Evolutionary conservation across 2,113 vertebrate species (phyloP).

Genomic region (Ivindomyrus marchei): DNA sequence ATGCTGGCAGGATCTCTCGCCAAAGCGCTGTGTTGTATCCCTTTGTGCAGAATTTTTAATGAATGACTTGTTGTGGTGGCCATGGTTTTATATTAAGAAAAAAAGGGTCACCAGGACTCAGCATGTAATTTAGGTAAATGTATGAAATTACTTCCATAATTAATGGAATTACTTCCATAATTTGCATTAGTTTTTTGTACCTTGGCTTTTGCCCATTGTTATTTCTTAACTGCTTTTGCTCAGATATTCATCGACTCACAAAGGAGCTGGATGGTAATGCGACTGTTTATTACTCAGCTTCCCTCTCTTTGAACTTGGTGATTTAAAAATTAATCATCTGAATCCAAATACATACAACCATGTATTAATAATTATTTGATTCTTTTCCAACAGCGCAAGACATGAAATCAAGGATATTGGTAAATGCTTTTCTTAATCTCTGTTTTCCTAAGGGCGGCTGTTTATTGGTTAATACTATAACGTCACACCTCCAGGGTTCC

Average conservation of each 20-base stretch:
- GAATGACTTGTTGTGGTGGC: not conserved
- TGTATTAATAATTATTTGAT: not conserved
- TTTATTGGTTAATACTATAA: not conserved
- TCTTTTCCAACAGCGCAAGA: constrained; percentile 73
- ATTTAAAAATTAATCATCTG: not conserved
- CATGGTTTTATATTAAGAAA: not conserved
- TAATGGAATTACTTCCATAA: not conserved
- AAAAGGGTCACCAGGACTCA: not conserved
- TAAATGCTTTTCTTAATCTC: constrained; percentile 46
- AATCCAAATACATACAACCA: not conserved
- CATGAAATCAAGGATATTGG: constrained; percentile 89
- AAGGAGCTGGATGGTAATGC: constrained; percentile 81
- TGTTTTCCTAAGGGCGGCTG: not conserved
- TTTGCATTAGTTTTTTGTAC: not conserved
- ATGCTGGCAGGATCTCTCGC: constrained; percentile 84
- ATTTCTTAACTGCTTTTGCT: constrained; percentile 51
- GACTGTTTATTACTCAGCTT: not conserved
- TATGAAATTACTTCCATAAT: not conserved
- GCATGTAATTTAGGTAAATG: not conserved
- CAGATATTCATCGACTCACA: constrained; percentile 81
- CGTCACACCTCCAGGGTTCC: not conserved
- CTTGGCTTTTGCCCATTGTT: not conserved
- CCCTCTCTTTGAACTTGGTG: not conserved
- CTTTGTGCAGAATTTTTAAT: constrained; percentile 38
- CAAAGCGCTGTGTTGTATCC: constrained; percentile 99